Evolutionary conservation across 2,797 vertebrate species (phyloP).

Genomic region (Cichlasoma orientale): DNA sequence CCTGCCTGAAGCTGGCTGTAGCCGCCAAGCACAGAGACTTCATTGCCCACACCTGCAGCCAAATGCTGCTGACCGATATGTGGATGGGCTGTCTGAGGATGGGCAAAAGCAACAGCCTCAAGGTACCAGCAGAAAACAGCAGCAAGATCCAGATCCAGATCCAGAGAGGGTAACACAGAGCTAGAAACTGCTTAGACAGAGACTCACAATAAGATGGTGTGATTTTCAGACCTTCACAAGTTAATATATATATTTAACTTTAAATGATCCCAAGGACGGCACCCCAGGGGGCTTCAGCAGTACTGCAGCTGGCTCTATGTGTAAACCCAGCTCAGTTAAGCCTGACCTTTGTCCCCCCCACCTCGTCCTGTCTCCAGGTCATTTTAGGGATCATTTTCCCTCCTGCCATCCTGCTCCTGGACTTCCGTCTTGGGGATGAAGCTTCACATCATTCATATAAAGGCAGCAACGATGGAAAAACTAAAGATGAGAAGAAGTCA

Average conservation of each 20-base stretch:
- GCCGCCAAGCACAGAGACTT: conserved; percentile 97
- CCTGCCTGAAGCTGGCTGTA: conserved; percentile 94
- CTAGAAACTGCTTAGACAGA: not conserved
- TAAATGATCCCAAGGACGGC: not conserved
- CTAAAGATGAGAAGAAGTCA: conserved; percentile 87
- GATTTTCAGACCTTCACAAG: fast-evolving
- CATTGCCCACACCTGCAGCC: conserved; percentile 97
- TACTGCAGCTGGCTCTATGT: not conserved
- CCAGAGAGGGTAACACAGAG: not conserved
- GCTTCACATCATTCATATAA: conserved; percentile 83
- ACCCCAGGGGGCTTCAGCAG: not conserved
- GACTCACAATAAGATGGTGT: not conserved
- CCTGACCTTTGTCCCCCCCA: not conserved
- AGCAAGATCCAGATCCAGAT: not conserved
- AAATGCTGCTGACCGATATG: conserved; percentile 97
- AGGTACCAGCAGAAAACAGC: conserved; percentile 75
- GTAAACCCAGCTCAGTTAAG: not conserved
- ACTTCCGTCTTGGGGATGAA: conserved; percentile 91
- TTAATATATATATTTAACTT: not conserved
- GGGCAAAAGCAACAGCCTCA: conserved; percentile 93
- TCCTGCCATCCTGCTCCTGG: conserved; percentile 91
- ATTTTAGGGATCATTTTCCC: conserved; percentile 93
- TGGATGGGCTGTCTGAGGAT: conserved; percentile 96
- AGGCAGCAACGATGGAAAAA: conserved; percentile 81
- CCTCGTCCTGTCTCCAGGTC: conserved; percentile 77